phyloP scores from a whole-genome alignment of 2,888 invertebrate species.

The Thysanoteuthis rhombus region DNA sequence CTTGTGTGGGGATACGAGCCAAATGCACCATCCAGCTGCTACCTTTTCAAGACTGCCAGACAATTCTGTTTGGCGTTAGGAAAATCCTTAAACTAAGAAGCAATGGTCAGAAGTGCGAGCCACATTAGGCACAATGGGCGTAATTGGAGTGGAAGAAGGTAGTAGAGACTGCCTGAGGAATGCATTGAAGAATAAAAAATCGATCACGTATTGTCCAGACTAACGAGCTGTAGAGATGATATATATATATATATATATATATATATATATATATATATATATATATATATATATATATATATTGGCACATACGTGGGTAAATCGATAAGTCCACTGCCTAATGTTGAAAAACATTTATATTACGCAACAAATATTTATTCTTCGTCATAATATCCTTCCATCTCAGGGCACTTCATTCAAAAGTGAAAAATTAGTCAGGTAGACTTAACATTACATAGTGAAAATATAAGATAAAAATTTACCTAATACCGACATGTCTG shows the following conservation, averaged over 20 bases:
- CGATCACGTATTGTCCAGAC: not conserved
- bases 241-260: not conserved
- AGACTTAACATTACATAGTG: no score
- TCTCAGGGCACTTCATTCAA: no score
- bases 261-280: not conserved
- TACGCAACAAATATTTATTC: no score
- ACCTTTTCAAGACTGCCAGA: not conserved
- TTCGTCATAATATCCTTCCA: no score
- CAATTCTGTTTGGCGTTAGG: not conserved
- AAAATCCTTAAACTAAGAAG: not conserved
- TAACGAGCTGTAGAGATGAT: no score
- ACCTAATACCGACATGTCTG: no score
- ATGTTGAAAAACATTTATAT: no score
- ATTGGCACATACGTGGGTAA: not conserved
- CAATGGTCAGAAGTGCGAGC: not conserved
- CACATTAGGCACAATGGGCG: not conserved
- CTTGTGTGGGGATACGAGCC: not conserved
- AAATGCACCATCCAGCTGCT: not conserved
- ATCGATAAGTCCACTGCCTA: no score
- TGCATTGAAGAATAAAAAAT: not conserved
- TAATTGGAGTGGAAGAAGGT: not conserved
- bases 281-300: slow-evolving; percentile 1
- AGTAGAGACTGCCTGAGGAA: not conserved
- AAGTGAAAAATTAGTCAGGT: no score
- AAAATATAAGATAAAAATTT: no score